Base-by-base conservation (phyloP, 2,888 invertebrate genomes). In the Lacanobia wlatinum region DNA sequence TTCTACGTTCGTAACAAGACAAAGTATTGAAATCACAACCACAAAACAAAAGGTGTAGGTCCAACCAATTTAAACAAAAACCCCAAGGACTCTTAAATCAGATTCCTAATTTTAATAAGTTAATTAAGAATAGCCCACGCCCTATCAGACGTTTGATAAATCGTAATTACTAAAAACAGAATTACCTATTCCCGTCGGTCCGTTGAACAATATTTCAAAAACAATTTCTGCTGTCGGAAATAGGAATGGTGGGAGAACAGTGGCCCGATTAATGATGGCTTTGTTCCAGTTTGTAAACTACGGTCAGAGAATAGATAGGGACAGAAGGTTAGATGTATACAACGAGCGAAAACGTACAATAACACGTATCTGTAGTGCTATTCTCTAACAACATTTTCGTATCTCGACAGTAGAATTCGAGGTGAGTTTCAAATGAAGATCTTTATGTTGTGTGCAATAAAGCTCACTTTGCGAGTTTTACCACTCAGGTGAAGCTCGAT, bases 191-290 rank as follows among this genome's bases (percentile, higher is more conserved):
- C 81, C 73, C 64, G 75, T 78, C 73, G 75, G 74, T 68, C 64
- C 73, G 78, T 81, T 80, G 80, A 85, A 86, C 80, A 82, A 84
- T 87, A 85, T 89, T 88, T 87, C 82, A 84, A 83, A 84, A 90
- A 88, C 89, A 87, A 89, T 89, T 88, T 87, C 85, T 88, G 84
- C 83, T 76, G 83, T 84, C 81, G 87, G 88, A 88, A 90, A 89
- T 87, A 88, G 84, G 85, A 84, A 89, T 88, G 87, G 85, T 84
- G 80, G 78, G 76, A 82, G 83, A 85, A 71, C 74, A 60, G 40
- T 84, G 79, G 61, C 46, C 76, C 87, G 89, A 90, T 89, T 89
- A 89, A 89, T 89, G 89, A 87, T 86, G 66, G 78, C 80, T 87
- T 82, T 84, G 74, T 87, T 75, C 76, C 80, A 82, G 85, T 86